Conservation (phyloP, 2,113 vertebrate genomes). For the Oxyruncus cristatus region DNA sequence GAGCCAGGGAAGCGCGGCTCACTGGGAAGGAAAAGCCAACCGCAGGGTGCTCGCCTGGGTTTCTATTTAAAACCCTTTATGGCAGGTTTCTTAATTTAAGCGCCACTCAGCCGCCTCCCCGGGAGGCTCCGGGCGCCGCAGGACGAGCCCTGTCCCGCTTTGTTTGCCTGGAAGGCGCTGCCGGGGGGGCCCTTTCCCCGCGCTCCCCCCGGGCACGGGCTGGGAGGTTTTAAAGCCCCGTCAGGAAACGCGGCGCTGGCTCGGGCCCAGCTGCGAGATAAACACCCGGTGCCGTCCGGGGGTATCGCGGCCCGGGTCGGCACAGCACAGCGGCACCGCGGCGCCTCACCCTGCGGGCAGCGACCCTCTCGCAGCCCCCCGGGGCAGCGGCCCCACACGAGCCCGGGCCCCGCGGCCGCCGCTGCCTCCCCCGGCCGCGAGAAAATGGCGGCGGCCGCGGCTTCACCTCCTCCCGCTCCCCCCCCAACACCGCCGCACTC, state of each 20-base stretch:
- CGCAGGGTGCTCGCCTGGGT: background rate
- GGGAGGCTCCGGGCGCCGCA: background rate
- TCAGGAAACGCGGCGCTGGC: background rate
- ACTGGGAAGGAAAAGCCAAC: constrained; percentile 13
- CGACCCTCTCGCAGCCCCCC: background rate
- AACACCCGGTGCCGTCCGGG: background rate
- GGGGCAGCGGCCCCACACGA: background rate
- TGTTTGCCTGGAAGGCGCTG: background rate
- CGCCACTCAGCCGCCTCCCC: background rate
- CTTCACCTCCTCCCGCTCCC: background rate
- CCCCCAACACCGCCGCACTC: background rate
- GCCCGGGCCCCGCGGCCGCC: background rate
- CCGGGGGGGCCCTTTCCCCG: background rate
- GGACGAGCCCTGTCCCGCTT: background rate
- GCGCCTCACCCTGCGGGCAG: too few species aligned
- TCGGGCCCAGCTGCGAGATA: background rate
- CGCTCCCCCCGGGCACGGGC: background rate
- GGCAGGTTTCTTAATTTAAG: constrained; percentile 18
- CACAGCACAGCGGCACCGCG: background rate
- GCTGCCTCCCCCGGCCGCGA: background rate
- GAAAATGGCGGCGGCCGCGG: constrained; percentile 58
- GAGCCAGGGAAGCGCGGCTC: background rate
- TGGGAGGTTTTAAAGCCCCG: background rate
- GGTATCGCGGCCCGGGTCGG: background rate
- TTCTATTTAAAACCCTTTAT: constrained; percentile 42